These are phyloP conservation scores for Drosophila obscura DNA, from an alignment of 1,140 invertebrate species.

Conservation along the genomic window DNA sequence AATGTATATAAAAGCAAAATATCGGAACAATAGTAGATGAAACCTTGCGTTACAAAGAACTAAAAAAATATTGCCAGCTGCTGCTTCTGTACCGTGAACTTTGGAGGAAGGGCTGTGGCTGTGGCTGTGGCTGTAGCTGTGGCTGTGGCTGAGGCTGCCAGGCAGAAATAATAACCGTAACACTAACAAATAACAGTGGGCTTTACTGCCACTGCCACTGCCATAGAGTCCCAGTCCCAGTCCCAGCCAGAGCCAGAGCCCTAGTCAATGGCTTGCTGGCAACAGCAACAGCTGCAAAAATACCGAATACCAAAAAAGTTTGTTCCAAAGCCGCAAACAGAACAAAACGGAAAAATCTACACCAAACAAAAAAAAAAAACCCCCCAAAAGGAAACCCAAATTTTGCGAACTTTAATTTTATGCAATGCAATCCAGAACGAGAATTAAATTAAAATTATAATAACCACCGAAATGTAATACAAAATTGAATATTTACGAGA, in stretches of 20 bases:
- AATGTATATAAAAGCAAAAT: slow-evolving; percentile 3
- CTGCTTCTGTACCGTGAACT: not conserved
- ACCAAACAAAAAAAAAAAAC: slow-evolving; percentile 17
- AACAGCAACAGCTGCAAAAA: slow-evolving; percentile 55
- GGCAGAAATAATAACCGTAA: slow-evolving; percentile 54
- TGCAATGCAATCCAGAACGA: too few species aligned
- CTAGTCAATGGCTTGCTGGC: slow-evolving; percentile 4
- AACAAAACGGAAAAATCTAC: slow-evolving; percentile 36
- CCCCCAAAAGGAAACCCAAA: slow-evolving; percentile 5
- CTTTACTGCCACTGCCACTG: not conserved
- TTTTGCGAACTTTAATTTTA: not conserved
- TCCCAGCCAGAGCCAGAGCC: not conserved
- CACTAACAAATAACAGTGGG: slow-evolving; percentile 38
- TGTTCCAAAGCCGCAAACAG: slow-evolving; percentile 47
- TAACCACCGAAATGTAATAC: too few species aligned
- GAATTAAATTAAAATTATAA: too few species aligned
- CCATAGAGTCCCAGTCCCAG: too few species aligned
- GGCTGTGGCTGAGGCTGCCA: slow-evolving; percentile 4
- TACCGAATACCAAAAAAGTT: slow-evolving; percentile 38
- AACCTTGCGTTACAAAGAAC: slow-evolving; percentile 9
- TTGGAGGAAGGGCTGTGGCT: slow-evolving; percentile 10
- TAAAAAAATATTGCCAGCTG: slow-evolving; percentile 26
- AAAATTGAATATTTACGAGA: too few species aligned
- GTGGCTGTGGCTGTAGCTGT: not conserved
- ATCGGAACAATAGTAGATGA: slow-evolving; percentile 1